Evolutionary conservation across 35 echinoderm and acorn worm species (phyloP), one percentile per base, ranked within the genome.

Genomic region (Diadema setosum): DNA sequence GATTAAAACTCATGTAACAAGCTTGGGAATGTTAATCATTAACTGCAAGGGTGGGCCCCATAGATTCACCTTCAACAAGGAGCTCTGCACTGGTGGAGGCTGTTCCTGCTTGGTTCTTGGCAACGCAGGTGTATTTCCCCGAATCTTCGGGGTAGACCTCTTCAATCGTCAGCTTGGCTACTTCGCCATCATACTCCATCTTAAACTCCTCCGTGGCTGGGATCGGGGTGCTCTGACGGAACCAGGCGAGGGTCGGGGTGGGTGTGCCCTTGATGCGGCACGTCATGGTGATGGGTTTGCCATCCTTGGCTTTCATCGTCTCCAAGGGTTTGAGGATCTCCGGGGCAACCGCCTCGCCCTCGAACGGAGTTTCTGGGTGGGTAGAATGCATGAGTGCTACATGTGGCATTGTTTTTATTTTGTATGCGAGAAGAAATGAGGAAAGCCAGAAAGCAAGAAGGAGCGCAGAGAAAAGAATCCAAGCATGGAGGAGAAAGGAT

Each of bases 61-160:
- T 2, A 67, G 27, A 1, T 23, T 6, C 58, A 98, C 96, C 96
- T 98, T 98, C 96, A 5, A 98, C 96, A 80, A 99, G 83, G 25
- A 99, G 60, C 35, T 99, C 96, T 24, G 96, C 93, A 81, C 86
- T 91, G 34, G 89, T 99, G 1, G 89, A 94, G 55, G 90, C 85
- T 24, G 84, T 90, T 41, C 96, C 96, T 30, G 75, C 96, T 36
- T 86, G 78, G 83, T 99, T 99, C 80, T 99, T 99, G 43, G 96
- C 96, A 24, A 94, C 92, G 33, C 96, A 99, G 37, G 96, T 99
- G 67, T 99, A 99, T 74, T 99, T 94, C 30, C 96, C 96, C 37
- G 96, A 99, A 73, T 99, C 96, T 45, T 99, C 96, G 37, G 96
- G 96, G 76, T 91, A 94, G 0, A 99, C 84, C 15, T 94, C 93